Evolutionary conservation across 2,888 invertebrate species (phyloP), one percentile per base, ranked within the genome.

Genomic region (Microctonus aethiopoides): DNA sequence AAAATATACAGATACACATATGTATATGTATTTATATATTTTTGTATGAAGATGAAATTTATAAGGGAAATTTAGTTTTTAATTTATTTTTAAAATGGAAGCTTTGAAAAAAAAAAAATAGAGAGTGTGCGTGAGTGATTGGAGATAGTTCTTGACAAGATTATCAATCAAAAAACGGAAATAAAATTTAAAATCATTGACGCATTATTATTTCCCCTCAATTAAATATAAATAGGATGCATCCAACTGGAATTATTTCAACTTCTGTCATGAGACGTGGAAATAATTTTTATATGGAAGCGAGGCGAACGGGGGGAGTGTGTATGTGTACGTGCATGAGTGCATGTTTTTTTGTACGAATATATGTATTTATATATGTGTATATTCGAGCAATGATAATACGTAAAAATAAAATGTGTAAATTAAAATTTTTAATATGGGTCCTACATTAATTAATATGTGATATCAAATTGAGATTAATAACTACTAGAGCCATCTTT

Each of bases 161-260:
- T 56, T 26, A n/a, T 11, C 11, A 11, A 46, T 46, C 3, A 29
- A 26, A 9, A n/a, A 56, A 56, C n/a, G n/a, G n/a, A n/a, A n/a
- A n/a, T n/a, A n/a, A n/a, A n/a, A n/a, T n/a, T 22, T n/a, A 5
- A 56, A 24, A 56, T 56, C n/a, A 26, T 29, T 24, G 7, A 22
- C 56, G 26, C 56, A 22, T 29, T 13, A 26, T 24, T 13, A 5
- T 16, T 2, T 29, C 46, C 16, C 7, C 16, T n/a, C 3, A 9
- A 20, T 46, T 46, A 20, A 26, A n/a, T 13, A 56, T 29, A 56
- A 56, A 56, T 29, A 26, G n/a, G 29, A 56, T 29, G n/a, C 29
- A 56, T 29, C n/a, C 56, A 26, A 26, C 26, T 56, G 56, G 56
- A 56, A 56, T 26, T n/a, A 56, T 56, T 56, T 56, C 29, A 26